Base-by-base conservation (phyloP, 92 coral and sea anemone species). In the Porites lobata region DNA sequence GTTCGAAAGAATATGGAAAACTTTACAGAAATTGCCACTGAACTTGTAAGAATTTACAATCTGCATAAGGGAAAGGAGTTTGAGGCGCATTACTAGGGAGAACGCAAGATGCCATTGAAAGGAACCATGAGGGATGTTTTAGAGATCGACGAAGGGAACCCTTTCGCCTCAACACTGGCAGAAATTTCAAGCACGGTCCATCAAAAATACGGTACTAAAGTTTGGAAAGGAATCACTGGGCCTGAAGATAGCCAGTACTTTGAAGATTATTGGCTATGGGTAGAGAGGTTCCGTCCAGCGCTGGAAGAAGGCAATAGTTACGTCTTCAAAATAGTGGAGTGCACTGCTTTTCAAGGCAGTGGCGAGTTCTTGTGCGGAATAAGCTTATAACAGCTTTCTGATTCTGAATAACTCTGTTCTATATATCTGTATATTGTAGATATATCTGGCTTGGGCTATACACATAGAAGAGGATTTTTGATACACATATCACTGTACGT, bases 171-270 rank as follows among this genome's bases (percentile, higher is more conserved):
- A 10, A 66, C 21, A 10, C 21, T 80, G 7, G 4, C 1, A 9
- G 64, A 1, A 80, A 66, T 66, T 50, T 66, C 65, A 20, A 50
- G 56, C 12, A 51, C 12, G 10, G 84, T 65, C 14, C 9, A 0
- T 5, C 12, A 9, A 21, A 18, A 32, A 18, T 79, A 65, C 50
- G 84, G 84, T 15, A 1, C 58, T 9, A 21, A 1, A 14, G 32
- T 80, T 3, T 80, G 84, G 75, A 80, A 52, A 20, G 84, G 84
- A 18, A 50, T 79, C 1, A 79, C 84, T 5, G 65, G 84, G 22
- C 84, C 84, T 2, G 62, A 65, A 11, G 62, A 65, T 51, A 4
- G 64, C 6, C 1, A 1, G 1, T 0, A 1, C 17, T 32, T 3
- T 17, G 18, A 64, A 6, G 24, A 80, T 52, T 80, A 80, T 3